These are phyloP conservation scores for Lordiphosa mommai DNA, from an alignment of 1,140 invertebrate species.

Conservation along the genomic window DNA sequence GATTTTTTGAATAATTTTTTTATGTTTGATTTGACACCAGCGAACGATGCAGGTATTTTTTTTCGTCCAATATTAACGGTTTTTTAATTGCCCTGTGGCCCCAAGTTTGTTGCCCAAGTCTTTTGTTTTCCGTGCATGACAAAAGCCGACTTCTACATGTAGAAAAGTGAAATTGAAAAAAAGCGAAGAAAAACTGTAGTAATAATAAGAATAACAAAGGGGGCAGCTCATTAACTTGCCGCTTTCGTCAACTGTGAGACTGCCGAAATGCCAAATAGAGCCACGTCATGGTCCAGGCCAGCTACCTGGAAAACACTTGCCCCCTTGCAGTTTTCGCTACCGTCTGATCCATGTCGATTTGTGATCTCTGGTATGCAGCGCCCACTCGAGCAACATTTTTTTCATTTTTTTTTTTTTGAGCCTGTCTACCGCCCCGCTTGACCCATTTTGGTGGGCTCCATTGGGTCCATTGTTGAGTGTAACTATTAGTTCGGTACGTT, in stretches of 20 bases:
- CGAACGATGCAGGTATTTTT: slow-evolving; percentile 47
- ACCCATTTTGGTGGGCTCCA: slow-evolving; percentile 53
- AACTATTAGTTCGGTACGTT: slow-evolving; percentile 72
- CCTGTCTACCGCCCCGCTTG: slow-evolving; percentile 49
- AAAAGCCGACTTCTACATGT: slow-evolving; percentile 38
- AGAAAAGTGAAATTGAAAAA: slow-evolving; percentile 69
- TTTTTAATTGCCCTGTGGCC: slow-evolving; percentile 64
- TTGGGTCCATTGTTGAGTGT: slow-evolving; percentile 66
- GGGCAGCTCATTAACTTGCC: slow-evolving; percentile 72
- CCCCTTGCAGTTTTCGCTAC: slow-evolving; percentile 25
- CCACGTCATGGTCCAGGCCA: slow-evolving; percentile 58
- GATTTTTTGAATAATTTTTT: slow-evolving; percentile 54
- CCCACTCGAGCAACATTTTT: slow-evolving; percentile 46
- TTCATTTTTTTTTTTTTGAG: slow-evolving; percentile 34
- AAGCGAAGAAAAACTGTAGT: slow-evolving; percentile 47
- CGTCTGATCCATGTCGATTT: slow-evolving; percentile 7
- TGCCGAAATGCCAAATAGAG: slow-evolving; percentile 60
- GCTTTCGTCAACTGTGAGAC: slow-evolving; percentile 64
- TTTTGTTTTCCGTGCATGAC: slow-evolving; percentile 67
- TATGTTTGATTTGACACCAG: slow-evolving; percentile 75
- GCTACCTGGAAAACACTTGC: slow-evolving; percentile 30
- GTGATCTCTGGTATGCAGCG: slow-evolving; percentile 50
- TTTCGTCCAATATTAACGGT: slow-evolving; percentile 58
- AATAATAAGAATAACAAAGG: slow-evolving; percentile 66
- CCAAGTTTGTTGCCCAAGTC: slow-evolving; percentile 51